Base-by-base conservation (phyloP, 2,888 invertebrate genomes). In the Agapostemon virescens region DNA sequence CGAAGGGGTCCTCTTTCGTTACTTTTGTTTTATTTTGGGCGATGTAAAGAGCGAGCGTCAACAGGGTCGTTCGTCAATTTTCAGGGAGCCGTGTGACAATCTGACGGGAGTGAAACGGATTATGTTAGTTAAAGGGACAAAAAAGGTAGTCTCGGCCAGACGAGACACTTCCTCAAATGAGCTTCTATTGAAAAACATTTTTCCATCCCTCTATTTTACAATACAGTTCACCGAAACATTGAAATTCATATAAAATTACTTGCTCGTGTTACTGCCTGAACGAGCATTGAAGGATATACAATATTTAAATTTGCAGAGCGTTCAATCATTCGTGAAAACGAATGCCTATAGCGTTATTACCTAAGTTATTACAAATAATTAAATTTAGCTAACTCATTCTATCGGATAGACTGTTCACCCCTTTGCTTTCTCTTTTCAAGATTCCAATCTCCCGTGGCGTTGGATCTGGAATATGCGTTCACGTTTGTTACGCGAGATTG, bases 21-120 rank as follows among this genome's bases (percentile, higher is more conserved):
- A 80, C 75, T 84, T 81, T 89, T 88, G 90, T 90, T 91, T 91
- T 90, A 89, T 89, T 88, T 87, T 86, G 88, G 88, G 45, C 76
- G 80, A 58, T 79, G 85, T 82, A 83, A 79, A 89, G 90, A 89
- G 91, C 87, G 87, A 89, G 90, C 90, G 90, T 91, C 91, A 90
- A 90, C 91, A 89, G 89, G 88, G 88, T 91, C 91, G 90, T 91
- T 90, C 91, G 91, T 91, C 91, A 91, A 88, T 87, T 87, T 77
- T 83, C 64, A 61, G 80, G 74, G 75, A 77, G 67, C 70, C 74
- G 11, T n/a, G 69, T 61, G 77, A 63, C 71, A 74, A 63, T 45
- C 77, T 80, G 85, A 84, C 86, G 87, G 77, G 82, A 77, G 80
- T 69, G 74, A 82, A 85, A 87, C 83, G 82, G 79, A 87, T 87